phyloP scores from a whole-genome alignment of 2,888 invertebrate genomes.

The Heteromyza rotundicornis region DNA sequence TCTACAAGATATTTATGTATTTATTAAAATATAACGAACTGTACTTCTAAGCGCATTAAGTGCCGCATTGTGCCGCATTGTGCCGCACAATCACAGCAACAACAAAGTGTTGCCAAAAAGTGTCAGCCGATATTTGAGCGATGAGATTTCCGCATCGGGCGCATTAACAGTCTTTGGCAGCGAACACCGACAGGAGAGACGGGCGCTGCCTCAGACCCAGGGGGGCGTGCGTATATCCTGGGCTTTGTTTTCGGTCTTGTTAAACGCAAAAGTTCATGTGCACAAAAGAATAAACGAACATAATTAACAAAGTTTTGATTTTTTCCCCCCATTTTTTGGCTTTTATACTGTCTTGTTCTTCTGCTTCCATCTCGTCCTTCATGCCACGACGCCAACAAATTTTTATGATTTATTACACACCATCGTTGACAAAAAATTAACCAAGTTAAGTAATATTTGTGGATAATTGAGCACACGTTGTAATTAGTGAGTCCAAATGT shows the following conservation, averaged over 20 bases:
- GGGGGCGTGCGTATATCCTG: slow-evolving; percentile 7
- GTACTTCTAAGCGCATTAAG: slow-evolving; percentile 14
- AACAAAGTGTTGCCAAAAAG: slow-evolving; percentile 14
- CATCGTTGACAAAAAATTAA: slow-evolving; percentile 28
- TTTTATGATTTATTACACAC: slow-evolving; percentile 36
- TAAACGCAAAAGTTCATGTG: slow-evolving; percentile 18
- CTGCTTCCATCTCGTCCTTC: no score
- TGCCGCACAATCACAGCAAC: not conserved
- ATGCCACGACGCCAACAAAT: slow-evolving; percentile 12
- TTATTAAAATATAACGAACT: slow-evolving; percentile 8
- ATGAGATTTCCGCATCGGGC: slow-evolving; percentile 23
- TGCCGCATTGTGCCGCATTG: not conserved
- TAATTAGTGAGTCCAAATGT: not conserved
- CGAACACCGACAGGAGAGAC: no score
- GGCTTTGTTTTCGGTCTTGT: slow-evolving; percentile 10
- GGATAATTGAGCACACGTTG: not conserved
- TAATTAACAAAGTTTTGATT: slow-evolving; percentile 26
- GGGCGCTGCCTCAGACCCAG: no score
- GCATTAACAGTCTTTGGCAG: slow-evolving; percentile 6
- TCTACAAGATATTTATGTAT: not conserved
- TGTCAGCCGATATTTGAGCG: slow-evolving; percentile 26
- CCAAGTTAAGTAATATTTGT: not conserved
- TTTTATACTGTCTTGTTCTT: not conserved
- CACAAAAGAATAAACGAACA: slow-evolving; percentile 10
- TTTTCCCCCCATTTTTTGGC: no score